Evolutionary conservation across 2,113 vertebrate species (phyloP).

Genomic region (Chaetura pelagica): DNA sequence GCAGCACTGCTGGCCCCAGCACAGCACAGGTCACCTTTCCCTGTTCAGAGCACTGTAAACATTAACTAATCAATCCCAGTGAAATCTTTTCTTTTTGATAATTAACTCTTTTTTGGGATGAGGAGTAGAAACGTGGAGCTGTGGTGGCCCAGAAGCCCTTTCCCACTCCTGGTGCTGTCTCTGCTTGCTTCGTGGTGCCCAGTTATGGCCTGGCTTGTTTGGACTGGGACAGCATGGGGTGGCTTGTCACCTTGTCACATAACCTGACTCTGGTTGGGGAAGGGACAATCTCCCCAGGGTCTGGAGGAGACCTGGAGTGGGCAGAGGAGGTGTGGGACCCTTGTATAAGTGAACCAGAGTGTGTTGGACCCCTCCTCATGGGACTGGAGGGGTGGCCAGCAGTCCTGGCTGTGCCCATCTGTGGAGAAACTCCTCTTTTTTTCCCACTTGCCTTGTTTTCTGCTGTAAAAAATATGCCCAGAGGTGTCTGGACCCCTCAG

Average conservation of each 20-base stretch:
- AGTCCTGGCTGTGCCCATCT: background rate
- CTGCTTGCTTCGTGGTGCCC: background rate
- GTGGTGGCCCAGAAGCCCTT: background rate
- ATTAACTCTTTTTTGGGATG: background rate
- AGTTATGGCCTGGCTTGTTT: background rate
- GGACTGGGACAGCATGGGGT: background rate
- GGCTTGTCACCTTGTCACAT: background rate
- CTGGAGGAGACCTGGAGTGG: background rate
- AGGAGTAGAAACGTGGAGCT: background rate
- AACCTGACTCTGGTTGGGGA: background rate
- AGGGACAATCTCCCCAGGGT: background rate
- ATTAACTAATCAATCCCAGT: constrained; percentile 17
- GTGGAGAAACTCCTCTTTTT: background rate
- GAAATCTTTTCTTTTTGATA: background rate
- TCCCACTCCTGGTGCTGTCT: accelerated
- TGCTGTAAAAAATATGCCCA: background rate
- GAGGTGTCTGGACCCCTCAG: background rate
- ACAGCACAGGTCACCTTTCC: background rate
- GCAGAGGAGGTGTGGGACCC: too few relatives aligned
- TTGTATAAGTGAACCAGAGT: accelerated
- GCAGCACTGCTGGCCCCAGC: background rate
- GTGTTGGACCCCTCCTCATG: accelerated
- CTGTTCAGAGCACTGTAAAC: background rate
- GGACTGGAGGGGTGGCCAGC: background rate
- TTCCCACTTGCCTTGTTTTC: background rate